Percentiles rank a stretch among this genome's conserved stretches.
Conservation (phyloP, 2,113 vertebrate genomes). For the Pithys albifrons region DNA sequence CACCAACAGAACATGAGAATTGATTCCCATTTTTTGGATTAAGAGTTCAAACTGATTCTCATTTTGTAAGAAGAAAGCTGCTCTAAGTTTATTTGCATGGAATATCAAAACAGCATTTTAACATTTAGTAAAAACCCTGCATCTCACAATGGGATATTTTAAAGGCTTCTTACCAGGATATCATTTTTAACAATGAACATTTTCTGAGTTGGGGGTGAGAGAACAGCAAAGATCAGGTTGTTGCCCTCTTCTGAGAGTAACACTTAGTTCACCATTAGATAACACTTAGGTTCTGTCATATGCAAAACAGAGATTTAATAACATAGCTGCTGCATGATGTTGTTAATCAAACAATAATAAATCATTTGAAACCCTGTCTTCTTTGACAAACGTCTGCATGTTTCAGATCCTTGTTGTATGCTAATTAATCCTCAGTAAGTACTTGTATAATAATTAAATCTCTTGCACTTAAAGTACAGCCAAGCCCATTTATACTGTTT, state of each 20-base stretch:
- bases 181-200: neutral
- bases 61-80: conserved; percentile 26
- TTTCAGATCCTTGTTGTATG: conserved; percentile 35
- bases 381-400: conserved; percentile 26
- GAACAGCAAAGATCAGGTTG: conserved; percentile 28
- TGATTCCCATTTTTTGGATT: conserved; percentile 22
- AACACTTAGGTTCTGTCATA: neutral
- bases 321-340: neutral
- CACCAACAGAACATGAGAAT: neutral
- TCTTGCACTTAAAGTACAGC: conserved; percentile 23
- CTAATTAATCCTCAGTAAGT: conserved; percentile 41
- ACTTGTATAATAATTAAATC: conserved; percentile 45
- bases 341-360: conserved; percentile 56
- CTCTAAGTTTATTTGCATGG: conserved; percentile 31
- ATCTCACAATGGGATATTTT: neutral
- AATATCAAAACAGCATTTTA: neutral
- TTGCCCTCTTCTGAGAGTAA: conserved; percentile 9
- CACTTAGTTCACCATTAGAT: neutral
- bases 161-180: neutral
- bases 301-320: conserved; percentile 21
- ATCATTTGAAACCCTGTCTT: conserved; percentile 43
- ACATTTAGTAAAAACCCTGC: neutral
- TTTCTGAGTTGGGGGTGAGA: neutral
- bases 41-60: conserved; percentile 14
- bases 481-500: conserved; percentile 3